phyloP scores from a whole-genome alignment of 2,888 invertebrate genomes.

The Heliconius cydno region DNA sequence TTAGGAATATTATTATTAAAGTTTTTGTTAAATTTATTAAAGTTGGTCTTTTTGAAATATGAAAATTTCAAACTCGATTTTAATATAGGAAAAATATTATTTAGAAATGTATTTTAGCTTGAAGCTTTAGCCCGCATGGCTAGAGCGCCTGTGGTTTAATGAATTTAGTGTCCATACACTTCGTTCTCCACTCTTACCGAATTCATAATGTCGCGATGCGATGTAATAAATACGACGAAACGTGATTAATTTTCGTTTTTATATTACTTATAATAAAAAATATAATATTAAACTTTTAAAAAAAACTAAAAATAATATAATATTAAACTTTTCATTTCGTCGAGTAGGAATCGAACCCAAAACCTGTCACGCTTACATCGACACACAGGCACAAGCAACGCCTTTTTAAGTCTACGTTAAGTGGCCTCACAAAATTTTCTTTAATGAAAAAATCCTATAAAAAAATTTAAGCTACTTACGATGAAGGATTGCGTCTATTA shows the following conservation, averaged over 20 bases:
- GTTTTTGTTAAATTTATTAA: background rate
- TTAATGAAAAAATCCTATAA: constrained; percentile 8
- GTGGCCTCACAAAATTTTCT: background rate
- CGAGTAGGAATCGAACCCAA: too few species aligned
- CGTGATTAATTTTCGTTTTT: background rate
- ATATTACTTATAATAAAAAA: too few species aligned
- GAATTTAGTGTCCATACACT: background rate
- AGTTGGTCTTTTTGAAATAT: background rate
- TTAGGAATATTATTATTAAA: background rate
- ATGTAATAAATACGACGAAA: background rate
- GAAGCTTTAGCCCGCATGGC: background rate
- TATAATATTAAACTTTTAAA: too few species aligned
- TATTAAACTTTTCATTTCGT: too few species aligned
- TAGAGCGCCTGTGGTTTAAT: background rate
- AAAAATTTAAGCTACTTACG: constrained; percentile 60
- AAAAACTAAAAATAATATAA: too few species aligned
- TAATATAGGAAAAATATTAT: background rate
- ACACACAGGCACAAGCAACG: too few species aligned
- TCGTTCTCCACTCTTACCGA: background rate
- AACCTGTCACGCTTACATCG: too few species aligned
- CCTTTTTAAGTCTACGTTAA: too few species aligned
- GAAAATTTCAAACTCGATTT: background rate
- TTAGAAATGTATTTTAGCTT: background rate
- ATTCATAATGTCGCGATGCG: background rate
- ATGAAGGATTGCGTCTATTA: constrained; percentile 74